Evolutionary conservation across 2,797 vertebrate species (phyloP).

Genomic region (Bradypus variegatus): DNA sequence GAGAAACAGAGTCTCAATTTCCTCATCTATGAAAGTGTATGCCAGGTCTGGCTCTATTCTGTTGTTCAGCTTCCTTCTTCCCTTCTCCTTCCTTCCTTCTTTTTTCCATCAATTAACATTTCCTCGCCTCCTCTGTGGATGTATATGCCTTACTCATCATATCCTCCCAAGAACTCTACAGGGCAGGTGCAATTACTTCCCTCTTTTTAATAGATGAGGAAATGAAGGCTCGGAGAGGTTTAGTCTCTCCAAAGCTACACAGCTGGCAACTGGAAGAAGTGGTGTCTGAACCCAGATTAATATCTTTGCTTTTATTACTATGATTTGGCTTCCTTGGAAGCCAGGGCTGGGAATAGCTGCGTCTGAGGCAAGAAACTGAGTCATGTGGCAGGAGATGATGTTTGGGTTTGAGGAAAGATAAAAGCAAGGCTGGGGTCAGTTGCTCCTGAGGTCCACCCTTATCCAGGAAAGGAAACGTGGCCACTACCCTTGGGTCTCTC

Average conservation of each 20-base stretch:
- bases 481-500: neutral
- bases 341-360: neutral
- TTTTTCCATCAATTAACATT: neutral
- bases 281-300: neutral
- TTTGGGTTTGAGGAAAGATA: neutral
- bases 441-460: neutral
- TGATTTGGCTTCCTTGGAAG: neutral
- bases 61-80: neutral
- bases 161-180: neutral
- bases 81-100: neutral
- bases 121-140: neutral
- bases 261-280: neutral
- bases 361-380: neutral
- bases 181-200: neutral
- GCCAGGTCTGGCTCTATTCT: neutral
- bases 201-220: neutral
- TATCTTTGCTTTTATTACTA: neutral
- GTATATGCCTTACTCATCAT: neutral
- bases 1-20: neutral
- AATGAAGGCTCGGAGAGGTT: neutral
- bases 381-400: neutral
- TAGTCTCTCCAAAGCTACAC: neutral
- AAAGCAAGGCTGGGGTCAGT: neutral
- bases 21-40: neutral
- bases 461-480: neutral